Base-by-base conservation (phyloP, 2,797 vertebrate species). In the Acanthurus tractus region DNA sequence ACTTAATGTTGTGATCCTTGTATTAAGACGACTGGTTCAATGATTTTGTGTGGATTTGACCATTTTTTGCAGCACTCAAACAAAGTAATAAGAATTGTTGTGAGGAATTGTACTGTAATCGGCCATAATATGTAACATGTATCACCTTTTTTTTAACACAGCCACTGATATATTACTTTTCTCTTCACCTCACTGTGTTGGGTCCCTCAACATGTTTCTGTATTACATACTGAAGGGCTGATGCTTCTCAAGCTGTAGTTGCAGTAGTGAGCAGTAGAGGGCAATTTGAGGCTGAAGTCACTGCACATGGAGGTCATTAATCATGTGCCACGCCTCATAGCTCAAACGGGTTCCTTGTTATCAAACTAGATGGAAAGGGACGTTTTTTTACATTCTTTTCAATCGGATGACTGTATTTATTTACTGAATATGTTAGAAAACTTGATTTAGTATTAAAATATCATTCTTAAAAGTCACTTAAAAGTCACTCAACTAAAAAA, bases 271-370 rank as follows among this genome's bases (percentile, higher is more conserved):
- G 0, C 64, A 44, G 40, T 8, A 86, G 90, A 62, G 77, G 69
- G 85, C 77, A 75, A 70, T 52, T 25, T 44, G 25, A 8, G 25
- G 0, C 74, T 40, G 29, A 34, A 34, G 40, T n/a, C 0, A 4
- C 1, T n/a, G 2, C 13, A 61, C 29, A 8, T 4, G 10, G 17
- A 36, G 29, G 2, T 29, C 0, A 3, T 22, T 1, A 46, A 10
- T 5, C 29, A 38, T 5, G 20, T 44, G 78, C 50, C 84, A 77
- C 63, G 22, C 82, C 78, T 67, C 0, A 50, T 4, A 46, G n/a
- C 55, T 62, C 2, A 34, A 36, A 50, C 38, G 6, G 18, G 14
- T 22, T 48, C 1, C 22, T 46, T 9, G 18, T 15, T 42, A 0
- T 9, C 11, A 56, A 53, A 57, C 22, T 25, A 15, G 34, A 46